Evolutionary conservation across 1,140 invertebrate genomes (phyloP).

Genomic region (Tetramorium simillimum): DNA sequence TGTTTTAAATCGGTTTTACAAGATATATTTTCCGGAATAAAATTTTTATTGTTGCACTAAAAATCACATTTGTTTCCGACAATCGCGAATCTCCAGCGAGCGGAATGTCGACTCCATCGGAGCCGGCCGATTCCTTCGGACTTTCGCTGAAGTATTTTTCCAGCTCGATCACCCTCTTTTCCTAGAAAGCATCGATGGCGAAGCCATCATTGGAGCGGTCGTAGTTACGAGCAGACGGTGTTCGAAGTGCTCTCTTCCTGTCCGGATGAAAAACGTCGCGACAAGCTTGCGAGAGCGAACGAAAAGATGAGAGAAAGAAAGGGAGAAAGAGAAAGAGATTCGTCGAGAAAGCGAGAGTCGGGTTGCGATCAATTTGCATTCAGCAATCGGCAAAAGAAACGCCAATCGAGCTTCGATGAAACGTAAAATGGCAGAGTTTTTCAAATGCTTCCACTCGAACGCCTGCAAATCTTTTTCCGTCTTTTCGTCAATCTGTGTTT

Average conservation of each 20-base stretch:
- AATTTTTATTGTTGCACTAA: background rate
- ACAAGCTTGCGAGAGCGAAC: constrained; percentile 40
- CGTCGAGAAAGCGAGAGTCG: constrained; percentile 4
- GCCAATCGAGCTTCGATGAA: constrained; percentile 60
- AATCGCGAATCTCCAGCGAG: constrained; percentile 12
- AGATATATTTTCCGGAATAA: background rate
- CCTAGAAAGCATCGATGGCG: constrained; percentile 43
- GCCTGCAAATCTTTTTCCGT: background rate
- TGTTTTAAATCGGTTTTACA: background rate
- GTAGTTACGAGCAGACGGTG: constrained; percentile 37
- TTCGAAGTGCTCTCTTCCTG: constrained; percentile 42
- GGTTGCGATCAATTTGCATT: constrained; percentile 63
- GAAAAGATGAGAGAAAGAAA: background rate
- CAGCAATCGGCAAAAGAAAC: constrained; percentile 40
- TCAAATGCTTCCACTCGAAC: constrained; percentile 20
- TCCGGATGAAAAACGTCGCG: constrained; percentile 21
- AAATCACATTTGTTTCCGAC: constrained; percentile 7
- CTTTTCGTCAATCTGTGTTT: background rate
- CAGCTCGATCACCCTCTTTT: constrained; percentile 30
- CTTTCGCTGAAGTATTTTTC: constrained; percentile 51
- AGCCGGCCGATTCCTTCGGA: constrained; percentile 15
- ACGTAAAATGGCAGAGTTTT: constrained; percentile 56
- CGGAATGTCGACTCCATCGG: constrained; percentile 4
- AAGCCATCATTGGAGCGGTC: constrained; percentile 34
- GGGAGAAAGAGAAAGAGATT: background rate